Conservation (phyloP, 53 echinoderm and acorn worm species). For the Echinometra lucunter region DNA sequence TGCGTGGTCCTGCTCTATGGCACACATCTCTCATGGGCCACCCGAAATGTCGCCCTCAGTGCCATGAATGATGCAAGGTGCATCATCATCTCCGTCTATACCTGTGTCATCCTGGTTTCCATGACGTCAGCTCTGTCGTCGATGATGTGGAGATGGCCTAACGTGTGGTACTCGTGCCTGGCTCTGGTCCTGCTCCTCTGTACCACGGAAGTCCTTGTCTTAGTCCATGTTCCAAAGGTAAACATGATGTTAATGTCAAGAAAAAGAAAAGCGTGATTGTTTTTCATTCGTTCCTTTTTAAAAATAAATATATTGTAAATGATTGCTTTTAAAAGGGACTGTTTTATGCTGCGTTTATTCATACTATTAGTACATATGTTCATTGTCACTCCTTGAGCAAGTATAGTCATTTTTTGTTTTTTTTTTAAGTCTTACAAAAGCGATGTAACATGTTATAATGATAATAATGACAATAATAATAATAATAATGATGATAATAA, state of each 20-base stretch:
- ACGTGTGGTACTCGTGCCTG: slow-evolving; percentile 92
- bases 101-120: slow-evolving; percentile 92
- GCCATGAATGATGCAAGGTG: slow-evolving; percentile 98
- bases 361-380: too few species aligned
- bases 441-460: too few species aligned
- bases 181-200: slow-evolving; percentile 84
- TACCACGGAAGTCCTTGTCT: slow-evolving; percentile 82
- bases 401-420: too few species aligned
- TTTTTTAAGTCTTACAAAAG: too few species aligned
- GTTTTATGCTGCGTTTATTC: too few species aligned
- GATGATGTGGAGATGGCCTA: slow-evolving; percentile 83
- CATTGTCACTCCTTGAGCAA: too few species aligned
- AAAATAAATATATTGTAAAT: too few species aligned
- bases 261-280: too few species aligned
- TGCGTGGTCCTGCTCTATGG: slow-evolving; percentile 82
- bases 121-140: slow-evolving; percentile 77
- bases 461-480: too few species aligned
- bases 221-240: slow-evolving; percentile 97
- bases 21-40: slow-evolving; percentile 96
- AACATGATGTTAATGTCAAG: neutral
- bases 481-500: too few species aligned
- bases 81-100: slow-evolving; percentile 95
- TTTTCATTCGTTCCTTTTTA: too few species aligned
- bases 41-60: slow-evolving; percentile 91
- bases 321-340: too few species aligned